Evolutionary conservation across 2,797 vertebrate genomes (phyloP).

Genomic region (Malurus leucopterus): DNA sequence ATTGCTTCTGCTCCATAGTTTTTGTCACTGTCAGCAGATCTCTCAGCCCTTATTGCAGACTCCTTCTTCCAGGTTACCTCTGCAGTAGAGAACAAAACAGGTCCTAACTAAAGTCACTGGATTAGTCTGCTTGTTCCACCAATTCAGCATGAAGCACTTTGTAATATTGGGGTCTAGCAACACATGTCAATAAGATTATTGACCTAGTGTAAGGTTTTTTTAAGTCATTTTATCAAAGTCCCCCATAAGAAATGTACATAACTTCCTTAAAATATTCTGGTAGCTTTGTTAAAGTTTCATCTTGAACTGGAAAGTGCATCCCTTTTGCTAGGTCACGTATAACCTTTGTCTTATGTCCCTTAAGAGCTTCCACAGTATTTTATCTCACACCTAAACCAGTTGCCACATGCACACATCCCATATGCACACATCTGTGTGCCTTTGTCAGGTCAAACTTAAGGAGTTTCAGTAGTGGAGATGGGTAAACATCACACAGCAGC

Average conservation of each 20-base stretch:
- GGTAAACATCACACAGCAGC: not conserved
- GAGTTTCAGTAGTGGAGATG: not conserved
- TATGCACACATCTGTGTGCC: not conserved
- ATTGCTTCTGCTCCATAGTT: not conserved
- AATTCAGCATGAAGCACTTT: not conserved
- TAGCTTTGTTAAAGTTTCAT: not conserved
- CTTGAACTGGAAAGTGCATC: not conserved
- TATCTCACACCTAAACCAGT: not conserved
- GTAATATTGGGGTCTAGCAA: not conserved
- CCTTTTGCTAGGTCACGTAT: not conserved
- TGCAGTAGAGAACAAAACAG: not conserved
- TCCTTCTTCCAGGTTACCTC: not conserved
- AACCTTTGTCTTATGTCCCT: not conserved
- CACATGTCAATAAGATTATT: not conserved
- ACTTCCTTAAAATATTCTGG: not conserved
- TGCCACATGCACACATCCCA: not conserved
- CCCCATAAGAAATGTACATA: not conserved
- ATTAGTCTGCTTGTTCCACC: not conserved
- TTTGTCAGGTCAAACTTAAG: not conserved
- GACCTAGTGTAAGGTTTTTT: not conserved
- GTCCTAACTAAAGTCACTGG: not conserved
- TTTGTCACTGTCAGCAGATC: constrained; percentile 25
- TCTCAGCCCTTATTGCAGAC: not conserved
- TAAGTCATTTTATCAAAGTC: not conserved
- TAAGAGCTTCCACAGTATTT: not conserved